Evolutionary conservation across 2,888 invertebrate genomes (phyloP).

Genomic region (Watsonalla cultraria): DNA sequence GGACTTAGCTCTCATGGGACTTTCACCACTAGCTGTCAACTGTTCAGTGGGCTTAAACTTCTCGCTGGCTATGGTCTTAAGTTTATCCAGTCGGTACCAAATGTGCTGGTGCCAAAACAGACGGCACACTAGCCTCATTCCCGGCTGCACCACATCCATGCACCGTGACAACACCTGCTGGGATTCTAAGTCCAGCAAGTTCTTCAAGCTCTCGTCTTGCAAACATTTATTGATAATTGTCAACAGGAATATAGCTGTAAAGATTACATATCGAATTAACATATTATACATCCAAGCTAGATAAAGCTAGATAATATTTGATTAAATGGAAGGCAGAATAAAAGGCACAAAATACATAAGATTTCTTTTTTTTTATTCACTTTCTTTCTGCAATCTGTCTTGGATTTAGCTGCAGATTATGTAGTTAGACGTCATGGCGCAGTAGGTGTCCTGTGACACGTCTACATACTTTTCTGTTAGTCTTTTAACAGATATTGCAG

Average conservation of each 20-base stretch:
- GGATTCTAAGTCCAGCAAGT: slow-evolving; percentile 34
- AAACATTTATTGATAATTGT: slow-evolving; percentile 48
- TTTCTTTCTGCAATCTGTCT: too few species aligned
- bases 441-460: too few species aligned
- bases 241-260: slow-evolving; percentile 54
- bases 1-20: background rate
- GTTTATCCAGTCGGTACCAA: slow-evolving; percentile 47
- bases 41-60: too few species aligned
- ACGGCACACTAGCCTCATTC: slow-evolving; percentile 51
- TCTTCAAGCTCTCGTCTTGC: slow-evolving; percentile 31
- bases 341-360: too few species aligned
- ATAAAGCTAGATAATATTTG: too few species aligned
- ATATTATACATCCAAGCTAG: background rate
- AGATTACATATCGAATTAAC: slow-evolving; percentile 6
- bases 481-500: too few species aligned
- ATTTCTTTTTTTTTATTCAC: too few species aligned
- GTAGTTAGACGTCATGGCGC: too few species aligned
- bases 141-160: slow-evolving; percentile 35
- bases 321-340: too few species aligned
- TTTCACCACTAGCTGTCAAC: too few species aligned
- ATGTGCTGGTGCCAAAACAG: slow-evolving; percentile 56
- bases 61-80: slow-evolving; percentile 29
- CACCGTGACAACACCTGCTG: slow-evolving; percentile 34
- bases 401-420: too few species aligned
- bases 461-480: too few species aligned